Base-by-base conservation (phyloP, 2,888 invertebrate genomes). In the Lagria hirta region DNA sequence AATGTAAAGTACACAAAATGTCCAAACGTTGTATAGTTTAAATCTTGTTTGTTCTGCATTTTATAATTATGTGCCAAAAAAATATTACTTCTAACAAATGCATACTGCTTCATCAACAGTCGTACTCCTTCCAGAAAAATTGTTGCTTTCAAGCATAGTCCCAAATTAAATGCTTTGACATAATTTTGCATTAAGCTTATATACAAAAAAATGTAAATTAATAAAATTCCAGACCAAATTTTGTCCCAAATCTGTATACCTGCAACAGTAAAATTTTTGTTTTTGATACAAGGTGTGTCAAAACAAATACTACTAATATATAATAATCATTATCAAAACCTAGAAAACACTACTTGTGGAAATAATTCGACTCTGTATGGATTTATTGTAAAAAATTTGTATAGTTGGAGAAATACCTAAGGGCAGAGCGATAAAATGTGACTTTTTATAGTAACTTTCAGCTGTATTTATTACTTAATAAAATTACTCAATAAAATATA, bases 1-100 rank as follows among this genome's bases (percentile, higher is more conserved):
- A 93, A 93, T 32, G 90, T 72, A 65, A 88, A 95, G 66, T 91
- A 94, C 0, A 90, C 57, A 66, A 84, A 94, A 51, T 86, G 81
- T 0, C 78, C 76, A 65, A 92, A 83, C 4, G 79, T 74, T 1
- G 91, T 82, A 24, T 78, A 58, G 2, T 81, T 71, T 13, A 57
- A 45, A 1, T 33, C 22, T 8, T 64, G 41, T 6, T 55, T 58
- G 1, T 44, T 41, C 43, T 76, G 75, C 1, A 61, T 52, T 55
- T 79, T 78, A 32, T 73, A 74, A 0, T 69, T 52, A 11, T 80
- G 54, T 38, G 82, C 81, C 34, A 80, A 74, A 0, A 82, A 76
- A 0, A 76, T 77, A 60, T 86, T 87, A 38, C 81, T 82, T 30
- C 87, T 73, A 0, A 91, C 80, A 60, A 88, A 88, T 0, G 92